A percentile compares a stretch with the other conserved stretches of the same genome.
These are phyloP conservation scores for Schizaphis graminum DNA, from an alignment of 2,888 invertebrate species.

Conservation along the genomic window DNA sequence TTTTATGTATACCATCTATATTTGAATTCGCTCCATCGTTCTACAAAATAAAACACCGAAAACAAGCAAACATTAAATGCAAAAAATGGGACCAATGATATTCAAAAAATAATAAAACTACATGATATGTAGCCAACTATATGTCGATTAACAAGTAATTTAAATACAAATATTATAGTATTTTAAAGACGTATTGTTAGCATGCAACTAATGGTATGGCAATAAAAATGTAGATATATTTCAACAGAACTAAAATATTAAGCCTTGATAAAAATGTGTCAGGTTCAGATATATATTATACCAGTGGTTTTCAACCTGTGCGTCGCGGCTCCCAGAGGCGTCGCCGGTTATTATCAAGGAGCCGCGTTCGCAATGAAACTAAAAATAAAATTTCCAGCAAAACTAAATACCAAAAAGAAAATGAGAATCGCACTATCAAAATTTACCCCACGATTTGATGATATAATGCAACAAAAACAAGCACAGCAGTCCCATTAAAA, in stretches of 20 bases:
- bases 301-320: no score
- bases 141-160: background rate
- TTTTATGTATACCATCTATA: slow-evolving; percentile 48
- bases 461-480: no score
- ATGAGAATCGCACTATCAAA: no score
- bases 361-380: no score
- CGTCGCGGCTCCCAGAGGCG: no score
- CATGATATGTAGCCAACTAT: background rate
- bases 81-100: slow-evolving; percentile 68
- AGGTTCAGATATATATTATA: background rate
- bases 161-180: slow-evolving; percentile 26
- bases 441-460: no score
- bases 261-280: background rate
- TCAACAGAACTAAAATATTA: background rate
- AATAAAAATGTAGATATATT: background rate
- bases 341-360: no score
- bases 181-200: background rate
- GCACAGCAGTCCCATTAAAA: no score
- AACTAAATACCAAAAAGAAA: no score
- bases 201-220: background rate
- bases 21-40: slow-evolving; percentile 43
- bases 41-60: slow-evolving; percentile 62
- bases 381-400: no score
- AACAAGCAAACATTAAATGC: slow-evolving; percentile 63
- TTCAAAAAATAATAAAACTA: slow-evolving; percentile 64